These are phyloP conservation scores for Protonibea diacanthus DNA, from an alignment of 2,797 vertebrate species.

Conservation along the genomic window DNA sequence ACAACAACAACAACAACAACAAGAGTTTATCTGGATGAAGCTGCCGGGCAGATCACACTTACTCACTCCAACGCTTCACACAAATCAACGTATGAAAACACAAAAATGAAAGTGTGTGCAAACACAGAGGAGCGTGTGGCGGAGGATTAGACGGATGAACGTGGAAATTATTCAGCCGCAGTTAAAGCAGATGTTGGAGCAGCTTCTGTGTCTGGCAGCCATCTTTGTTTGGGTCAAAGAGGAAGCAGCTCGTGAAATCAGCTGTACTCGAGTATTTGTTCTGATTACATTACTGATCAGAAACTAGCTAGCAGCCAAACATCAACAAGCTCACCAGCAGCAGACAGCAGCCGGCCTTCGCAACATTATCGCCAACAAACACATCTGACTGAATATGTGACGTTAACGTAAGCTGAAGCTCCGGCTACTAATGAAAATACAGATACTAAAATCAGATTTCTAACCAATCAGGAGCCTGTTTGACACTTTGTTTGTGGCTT, in stretches of 20 bases:
- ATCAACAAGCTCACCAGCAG: background rate
- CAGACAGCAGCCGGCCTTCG: background rate
- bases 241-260: slow-evolving; percentile 14
- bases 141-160: background rate
- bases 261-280: background rate
- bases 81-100: background rate
- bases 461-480: slow-evolving; percentile 1
- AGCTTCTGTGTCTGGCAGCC: slow-evolving; percentile 19
- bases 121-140: background rate
- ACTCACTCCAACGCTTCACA: background rate
- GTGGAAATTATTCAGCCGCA: background rate
- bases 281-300: too few species aligned
- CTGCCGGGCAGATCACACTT: slow-evolving; percentile 6
- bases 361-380: too few species aligned
- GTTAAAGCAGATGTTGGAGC: background rate
- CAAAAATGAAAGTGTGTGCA: background rate
- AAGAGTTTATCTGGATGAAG: slow-evolving; percentile 55
- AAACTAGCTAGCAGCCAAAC: too few species aligned
- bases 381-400: too few species aligned
- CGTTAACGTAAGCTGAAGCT: too few species aligned
- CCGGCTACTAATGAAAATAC: too few species aligned
- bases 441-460: too few species aligned
- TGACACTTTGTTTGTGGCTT: slow-evolving; percentile 4
- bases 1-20: slow-evolving; percentile 61
- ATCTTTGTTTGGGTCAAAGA: slow-evolving; percentile 31